These are phyloP conservation scores for Numenius phaeopus DNA, from an alignment of 2,797 vertebrate species.

Conservation along the genomic window DNA sequence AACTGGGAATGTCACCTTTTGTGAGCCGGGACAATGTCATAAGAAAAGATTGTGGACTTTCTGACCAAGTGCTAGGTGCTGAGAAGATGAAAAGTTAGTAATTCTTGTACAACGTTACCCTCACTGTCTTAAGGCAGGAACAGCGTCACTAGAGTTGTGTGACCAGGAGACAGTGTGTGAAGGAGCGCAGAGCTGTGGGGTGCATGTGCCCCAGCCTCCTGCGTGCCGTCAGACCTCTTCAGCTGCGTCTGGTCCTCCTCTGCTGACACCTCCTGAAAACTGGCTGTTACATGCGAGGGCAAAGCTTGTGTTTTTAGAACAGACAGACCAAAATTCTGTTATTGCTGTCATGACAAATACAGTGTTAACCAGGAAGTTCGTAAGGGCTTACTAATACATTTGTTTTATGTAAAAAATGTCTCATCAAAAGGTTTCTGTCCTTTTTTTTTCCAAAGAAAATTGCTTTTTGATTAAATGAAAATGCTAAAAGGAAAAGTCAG, in stretches of 20 bases:
- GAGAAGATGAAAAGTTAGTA: not conserved
- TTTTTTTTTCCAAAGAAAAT: not conserved
- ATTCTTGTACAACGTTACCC: accelerated
- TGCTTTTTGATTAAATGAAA: not conserved
- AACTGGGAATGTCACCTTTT: not conserved
- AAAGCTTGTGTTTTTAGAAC: not conserved
- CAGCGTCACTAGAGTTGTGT: not conserved
- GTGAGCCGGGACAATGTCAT: not conserved
- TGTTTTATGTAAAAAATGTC: not conserved
- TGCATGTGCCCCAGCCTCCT: not conserved
- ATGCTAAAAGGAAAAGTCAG: not conserved
- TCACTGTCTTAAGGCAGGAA: accelerated
- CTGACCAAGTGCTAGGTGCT: not conserved
- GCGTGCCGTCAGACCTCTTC: not conserved
- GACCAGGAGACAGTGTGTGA: not conserved
- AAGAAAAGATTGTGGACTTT: not conserved
- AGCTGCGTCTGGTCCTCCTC: not conserved
- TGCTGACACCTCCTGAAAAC: not conserved
- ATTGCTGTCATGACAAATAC: not conserved
- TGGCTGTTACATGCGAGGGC: not conserved
- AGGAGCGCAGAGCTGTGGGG: not conserved
- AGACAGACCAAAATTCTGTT: not conserved
- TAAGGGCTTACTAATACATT: not conserved
- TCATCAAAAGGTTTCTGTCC: not conserved
- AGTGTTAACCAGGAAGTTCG: not conserved